Percentiles rank a stretch among this genome's conserved stretches.
These are phyloP conservation scores for Dynastes hyllus DNA, from an alignment of 2,888 invertebrate species.

Conservation along the genomic window DNA sequence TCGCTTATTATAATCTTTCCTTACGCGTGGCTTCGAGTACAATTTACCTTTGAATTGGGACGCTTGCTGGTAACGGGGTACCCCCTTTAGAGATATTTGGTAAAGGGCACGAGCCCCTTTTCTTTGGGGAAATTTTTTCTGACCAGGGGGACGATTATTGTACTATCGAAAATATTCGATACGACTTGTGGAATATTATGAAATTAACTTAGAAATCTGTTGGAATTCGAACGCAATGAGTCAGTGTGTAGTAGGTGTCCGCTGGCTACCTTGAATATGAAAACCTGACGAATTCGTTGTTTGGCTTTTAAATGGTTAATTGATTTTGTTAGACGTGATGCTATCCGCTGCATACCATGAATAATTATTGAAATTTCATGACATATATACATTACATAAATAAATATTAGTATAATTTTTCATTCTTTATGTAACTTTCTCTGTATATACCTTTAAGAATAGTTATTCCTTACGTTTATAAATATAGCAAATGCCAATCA, in stretches of 20 bases:
- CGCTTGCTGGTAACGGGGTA: neutral
- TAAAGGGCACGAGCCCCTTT: conserved; percentile 22
- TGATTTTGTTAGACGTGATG: conserved; percentile 17
- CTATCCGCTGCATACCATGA: neutral
- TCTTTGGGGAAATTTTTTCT: conserved; percentile 40
- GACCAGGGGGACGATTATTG: neutral
- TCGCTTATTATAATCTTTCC: too few species aligned
- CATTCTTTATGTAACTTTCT: neutral
- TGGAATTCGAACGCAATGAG: conserved; percentile 37
- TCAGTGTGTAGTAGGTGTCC: conserved; percentile 35
- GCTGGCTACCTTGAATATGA: conserved; percentile 38
- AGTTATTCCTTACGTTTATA: neutral
- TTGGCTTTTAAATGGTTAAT: conserved; percentile 13
- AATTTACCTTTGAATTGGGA: too few species aligned
- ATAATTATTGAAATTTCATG: neutral
- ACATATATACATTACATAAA: neutral
- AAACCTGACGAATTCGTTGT: conserved; percentile 24
- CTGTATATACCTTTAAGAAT: neutral
- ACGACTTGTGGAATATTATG: conserved; percentile 43
- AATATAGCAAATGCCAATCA: neutral
- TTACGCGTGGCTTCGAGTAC: too few species aligned
- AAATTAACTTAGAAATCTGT: conserved; percentile 39
- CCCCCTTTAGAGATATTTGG: conserved; percentile 3
- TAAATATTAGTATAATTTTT: neutral
- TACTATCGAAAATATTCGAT: conserved; percentile 31